Evolutionary conservation across 2,888 invertebrate genomes (phyloP).

Genomic region (Philonicus albiceps): DNA sequence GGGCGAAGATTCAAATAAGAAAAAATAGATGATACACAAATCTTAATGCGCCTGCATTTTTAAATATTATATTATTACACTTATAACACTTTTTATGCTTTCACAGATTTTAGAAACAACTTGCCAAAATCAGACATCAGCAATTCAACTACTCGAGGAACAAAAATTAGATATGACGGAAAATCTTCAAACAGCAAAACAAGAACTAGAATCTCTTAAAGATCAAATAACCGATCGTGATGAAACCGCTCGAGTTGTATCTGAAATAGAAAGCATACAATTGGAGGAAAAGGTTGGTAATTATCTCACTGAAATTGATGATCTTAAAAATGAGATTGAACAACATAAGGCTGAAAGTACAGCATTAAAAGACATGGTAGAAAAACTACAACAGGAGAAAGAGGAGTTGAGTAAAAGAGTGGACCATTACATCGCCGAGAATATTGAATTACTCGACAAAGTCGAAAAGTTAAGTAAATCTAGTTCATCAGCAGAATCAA

Average conservation of each 20-base stretch:
- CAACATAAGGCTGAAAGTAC: conserved; percentile 66
- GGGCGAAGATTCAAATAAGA: no score
- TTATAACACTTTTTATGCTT: background rate
- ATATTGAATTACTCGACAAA: conserved; percentile 76
- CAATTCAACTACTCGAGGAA: conserved; percentile 65
- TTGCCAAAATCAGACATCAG: conserved; percentile 54
- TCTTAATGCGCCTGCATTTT: no score
- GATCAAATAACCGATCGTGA: conserved; percentile 69
- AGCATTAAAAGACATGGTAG: conserved; percentile 67
- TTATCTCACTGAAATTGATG: conserved; percentile 57
- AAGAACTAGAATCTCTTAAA: conserved; percentile 70
- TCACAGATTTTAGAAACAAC: conserved; percentile 53
- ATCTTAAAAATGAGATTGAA: conserved; percentile 66
- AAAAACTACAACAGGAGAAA: conserved; percentile 69
- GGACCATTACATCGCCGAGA: conserved; percentile 74
- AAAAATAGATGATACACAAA: no score
- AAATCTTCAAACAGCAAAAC: conserved; percentile 69
- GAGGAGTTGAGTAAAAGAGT: conserved; percentile 69
- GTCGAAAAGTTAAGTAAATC: conserved; percentile 75
- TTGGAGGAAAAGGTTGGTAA: conserved; percentile 78
- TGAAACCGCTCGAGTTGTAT: conserved; percentile 75
- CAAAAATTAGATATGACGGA: conserved; percentile 74
- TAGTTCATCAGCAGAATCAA: conserved; percentile 78
- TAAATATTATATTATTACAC: background rate
- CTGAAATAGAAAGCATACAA: conserved; percentile 80